Evolutionary conservation across 2,888 invertebrate genomes (phyloP), one percentile per base, ranked within the genome.

Genomic region (Latrodectus elegans): DNA sequence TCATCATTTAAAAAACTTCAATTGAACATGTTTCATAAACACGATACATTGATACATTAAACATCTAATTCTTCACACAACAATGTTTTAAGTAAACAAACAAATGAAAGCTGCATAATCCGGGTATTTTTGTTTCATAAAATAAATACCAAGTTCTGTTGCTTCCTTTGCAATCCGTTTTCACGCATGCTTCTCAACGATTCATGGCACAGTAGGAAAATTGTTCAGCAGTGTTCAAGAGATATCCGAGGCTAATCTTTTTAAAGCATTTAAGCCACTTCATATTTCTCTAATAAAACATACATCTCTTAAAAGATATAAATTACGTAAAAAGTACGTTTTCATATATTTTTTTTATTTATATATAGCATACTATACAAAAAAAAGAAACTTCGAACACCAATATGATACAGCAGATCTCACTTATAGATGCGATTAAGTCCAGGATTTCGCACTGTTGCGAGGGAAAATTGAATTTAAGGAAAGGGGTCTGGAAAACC

Each of bases 311-410:
- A 72, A 77, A 71, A 77, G 72, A 72, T 77, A 86, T 77, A 86
- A 86, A 81, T 86, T 76, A 86, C 76, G 76, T 73, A 86, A 72
- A 86, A 86, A 86, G 81, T 51, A 81, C 17, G 17, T 73, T 65
- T 15, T 51, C 26, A 49, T 55, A 52, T 78, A 71, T 68, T 65
- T 84, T 67, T 67, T 80, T 22, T 75, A 52, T 51, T 53, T 73
- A n/a, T 64, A 52, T 52, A 73, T 70, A 70, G 71, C 73, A 80
- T 65, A 75, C 77, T 87, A 76, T 81, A 87, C 81, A 87, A 67
- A 70, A 72, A n/a, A 84, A 80, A 81, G 52, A 80, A 60, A 80
- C 49, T 71, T 70, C 52, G 26, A 72, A 87, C 86, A 87, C 73
- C 86, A 26, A 22, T 75, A 60, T 82, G 38, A 55, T 78, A 84